These are phyloP conservation scores for Physeter macrocephalus DNA, from an alignment of 2,113 vertebrate genomes.

Conservation along the genomic window DNA sequence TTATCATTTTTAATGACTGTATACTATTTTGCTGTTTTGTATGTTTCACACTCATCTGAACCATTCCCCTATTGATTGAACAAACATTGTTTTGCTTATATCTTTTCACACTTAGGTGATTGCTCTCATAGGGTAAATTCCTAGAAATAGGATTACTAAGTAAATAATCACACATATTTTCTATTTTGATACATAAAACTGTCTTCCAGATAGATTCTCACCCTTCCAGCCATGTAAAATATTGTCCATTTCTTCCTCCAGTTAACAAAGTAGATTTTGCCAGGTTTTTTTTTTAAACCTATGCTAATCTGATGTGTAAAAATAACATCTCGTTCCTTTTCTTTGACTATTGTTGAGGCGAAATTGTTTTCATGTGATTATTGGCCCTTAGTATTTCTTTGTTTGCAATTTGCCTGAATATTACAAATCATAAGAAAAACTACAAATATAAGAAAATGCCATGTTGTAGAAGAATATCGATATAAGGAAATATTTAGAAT, in stretches of 20 bases:
- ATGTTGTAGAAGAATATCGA: neutral
- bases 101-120: constrained; percentile 7
- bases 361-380: neutral
- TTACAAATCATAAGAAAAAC: neutral
- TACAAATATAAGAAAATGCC: neutral
- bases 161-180: constrained; percentile 8
- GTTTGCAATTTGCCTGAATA: constrained; percentile 6
- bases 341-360: neutral
- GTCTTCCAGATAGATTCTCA: neutral
- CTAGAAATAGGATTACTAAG: neutral
- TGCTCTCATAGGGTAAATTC: neutral
- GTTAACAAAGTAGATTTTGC: neutral
- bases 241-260: neutral
- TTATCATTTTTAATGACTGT: constrained; percentile 60
- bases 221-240: neutral
- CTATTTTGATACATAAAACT: constrained; percentile 21
- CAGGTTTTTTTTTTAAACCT: neutral
- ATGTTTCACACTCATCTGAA: neutral
- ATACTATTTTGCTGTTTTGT: constrained; percentile 8
- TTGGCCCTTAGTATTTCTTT: constrained; percentile 8
- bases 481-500: neutral
- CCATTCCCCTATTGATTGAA: neutral
- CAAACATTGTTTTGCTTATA: neutral
- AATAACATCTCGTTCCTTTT: neutral
- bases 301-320: constrained; percentile 6